phyloP scores from a whole-genome alignment of 2,113 vertebrate species.

The Azemiops feae region DNA sequence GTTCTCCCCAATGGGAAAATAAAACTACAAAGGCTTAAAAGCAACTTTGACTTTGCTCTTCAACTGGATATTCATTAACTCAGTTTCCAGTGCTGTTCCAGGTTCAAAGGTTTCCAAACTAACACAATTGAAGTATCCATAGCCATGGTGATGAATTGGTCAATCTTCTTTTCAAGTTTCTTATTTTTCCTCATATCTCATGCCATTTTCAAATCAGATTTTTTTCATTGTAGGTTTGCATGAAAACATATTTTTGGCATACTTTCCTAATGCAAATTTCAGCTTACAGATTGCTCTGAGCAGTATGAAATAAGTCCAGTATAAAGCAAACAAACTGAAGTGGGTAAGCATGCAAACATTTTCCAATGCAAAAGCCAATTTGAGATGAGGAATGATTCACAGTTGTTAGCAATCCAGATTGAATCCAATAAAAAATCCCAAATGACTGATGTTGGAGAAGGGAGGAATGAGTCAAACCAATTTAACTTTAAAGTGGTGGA shows the following conservation, averaged over 20 bases:
- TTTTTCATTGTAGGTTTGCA: not conserved
- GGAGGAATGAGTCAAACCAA: not conserved
- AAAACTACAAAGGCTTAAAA: not conserved
- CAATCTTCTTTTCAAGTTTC: not conserved
- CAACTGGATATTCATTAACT: not conserved
- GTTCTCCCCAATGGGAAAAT: not conserved
- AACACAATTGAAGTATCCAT: not conserved
- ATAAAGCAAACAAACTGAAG: not conserved
- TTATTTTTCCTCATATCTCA: not conserved
- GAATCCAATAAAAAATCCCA: not conserved
- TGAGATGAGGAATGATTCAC: not conserved
- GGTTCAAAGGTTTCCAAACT: not conserved
- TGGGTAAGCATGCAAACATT: not conserved
- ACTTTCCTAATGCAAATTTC: not conserved
- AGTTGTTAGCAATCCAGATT: not conserved
- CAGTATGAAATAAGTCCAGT: not conserved
- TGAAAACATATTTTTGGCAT: not conserved
- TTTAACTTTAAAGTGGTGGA: not conserved
- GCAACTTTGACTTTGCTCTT: not conserved
- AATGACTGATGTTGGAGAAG: not conserved
- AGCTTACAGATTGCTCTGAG: not conserved
- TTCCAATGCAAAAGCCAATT: not conserved
- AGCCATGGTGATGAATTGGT: not conserved
- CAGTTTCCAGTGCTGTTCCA: not conserved
- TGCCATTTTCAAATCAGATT: not conserved